phyloP scores from a whole-genome alignment of 2,113 vertebrate species.

The Eubucco bourcierii region DNA sequence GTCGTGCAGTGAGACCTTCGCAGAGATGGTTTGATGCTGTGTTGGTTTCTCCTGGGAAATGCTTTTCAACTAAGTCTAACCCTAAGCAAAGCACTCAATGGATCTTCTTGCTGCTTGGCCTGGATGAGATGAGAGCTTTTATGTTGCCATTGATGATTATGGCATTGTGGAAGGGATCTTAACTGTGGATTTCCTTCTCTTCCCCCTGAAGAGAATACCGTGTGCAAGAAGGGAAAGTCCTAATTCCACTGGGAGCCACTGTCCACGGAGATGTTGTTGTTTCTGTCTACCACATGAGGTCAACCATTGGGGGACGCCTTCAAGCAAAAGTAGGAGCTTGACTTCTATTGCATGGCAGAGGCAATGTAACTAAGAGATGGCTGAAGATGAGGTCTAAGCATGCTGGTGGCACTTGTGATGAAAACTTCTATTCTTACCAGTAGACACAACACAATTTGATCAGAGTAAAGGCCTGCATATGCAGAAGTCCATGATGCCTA shows the following conservation, averaged over 20 bases:
- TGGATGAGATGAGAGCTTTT: background rate
- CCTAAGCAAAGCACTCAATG: background rate
- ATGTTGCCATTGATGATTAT: background rate
- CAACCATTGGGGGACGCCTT: constrained; percentile 93
- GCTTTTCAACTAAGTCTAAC: background rate
- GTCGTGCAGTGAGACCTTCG: fast-evolving
- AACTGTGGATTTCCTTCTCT: constrained; percentile 3
- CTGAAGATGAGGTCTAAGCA: background rate
- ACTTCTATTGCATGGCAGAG: background rate
- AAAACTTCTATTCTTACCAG: background rate
- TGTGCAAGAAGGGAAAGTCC: constrained; percentile 92
- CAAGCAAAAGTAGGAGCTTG: constrained; percentile 89
- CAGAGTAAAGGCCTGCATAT: background rate
- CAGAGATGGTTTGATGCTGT: background rate
- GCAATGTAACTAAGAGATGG: background rate
- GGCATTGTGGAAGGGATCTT: background rate
- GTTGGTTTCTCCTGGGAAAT: background rate
- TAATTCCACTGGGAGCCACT: constrained; percentile 90
- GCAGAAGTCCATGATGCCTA: background rate
- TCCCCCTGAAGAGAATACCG: constrained; percentile 86
- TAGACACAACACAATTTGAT: background rate
- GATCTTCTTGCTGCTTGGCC: background rate
- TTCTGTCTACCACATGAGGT: constrained; percentile 94
- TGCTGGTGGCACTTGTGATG: background rate
- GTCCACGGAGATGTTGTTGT: constrained; percentile 93